Conservation (phyloP, 2,797 vertebrate species). For the Notoglanidium macrostoma region DNA sequence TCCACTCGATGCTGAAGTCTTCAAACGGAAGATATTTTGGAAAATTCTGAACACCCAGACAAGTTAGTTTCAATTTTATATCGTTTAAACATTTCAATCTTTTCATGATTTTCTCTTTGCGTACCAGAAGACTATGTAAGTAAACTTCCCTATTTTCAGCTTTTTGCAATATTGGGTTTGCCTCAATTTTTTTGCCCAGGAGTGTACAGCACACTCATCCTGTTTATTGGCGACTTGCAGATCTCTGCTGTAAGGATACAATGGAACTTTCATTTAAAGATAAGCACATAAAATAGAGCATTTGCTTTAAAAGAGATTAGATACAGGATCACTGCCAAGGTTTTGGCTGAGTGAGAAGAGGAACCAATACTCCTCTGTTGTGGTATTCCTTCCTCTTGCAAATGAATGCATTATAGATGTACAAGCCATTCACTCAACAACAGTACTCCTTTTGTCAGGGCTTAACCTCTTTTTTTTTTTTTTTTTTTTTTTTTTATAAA, state of each 20-base stretch:
- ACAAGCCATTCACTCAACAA: not conserved
- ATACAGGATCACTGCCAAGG: not conserved
- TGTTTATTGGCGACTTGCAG: not conserved
- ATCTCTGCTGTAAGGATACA: not conserved
- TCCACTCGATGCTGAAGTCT: no score
- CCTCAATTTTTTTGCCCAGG: no score
- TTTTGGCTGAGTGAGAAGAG: conserved; percentile 16
- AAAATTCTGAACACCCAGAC: no score
- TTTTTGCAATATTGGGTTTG: no score
- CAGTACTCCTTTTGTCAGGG: not conserved
- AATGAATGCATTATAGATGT: not conserved
- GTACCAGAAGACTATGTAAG: no score
- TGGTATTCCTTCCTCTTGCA: not conserved
- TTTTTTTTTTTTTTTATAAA: no score
- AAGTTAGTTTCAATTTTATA: no score
- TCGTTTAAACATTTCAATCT: no score
- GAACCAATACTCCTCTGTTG: not conserved
- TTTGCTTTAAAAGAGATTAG: not conserved
- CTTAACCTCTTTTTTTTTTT: not conserved
- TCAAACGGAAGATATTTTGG: no score
- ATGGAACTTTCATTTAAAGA: not conserved
- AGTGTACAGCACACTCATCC: not conserved
- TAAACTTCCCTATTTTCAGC: no score
- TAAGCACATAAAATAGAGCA: not conserved
- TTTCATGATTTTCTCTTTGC: no score